phyloP scores from a whole-genome alignment of 2,797 vertebrate genomes.

The Melanotaenia maccullochi region DNA sequence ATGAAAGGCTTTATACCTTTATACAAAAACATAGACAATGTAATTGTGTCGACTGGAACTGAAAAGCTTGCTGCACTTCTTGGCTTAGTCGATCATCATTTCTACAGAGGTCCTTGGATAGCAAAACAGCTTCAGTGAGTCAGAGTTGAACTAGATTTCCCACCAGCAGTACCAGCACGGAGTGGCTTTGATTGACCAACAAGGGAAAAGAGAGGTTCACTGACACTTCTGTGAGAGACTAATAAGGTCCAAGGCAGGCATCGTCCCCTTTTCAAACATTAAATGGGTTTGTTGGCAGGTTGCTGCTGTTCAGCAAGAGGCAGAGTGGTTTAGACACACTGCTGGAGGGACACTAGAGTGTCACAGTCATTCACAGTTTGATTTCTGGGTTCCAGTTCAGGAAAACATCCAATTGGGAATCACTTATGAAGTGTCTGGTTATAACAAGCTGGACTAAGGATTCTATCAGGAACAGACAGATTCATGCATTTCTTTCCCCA shows the following conservation, averaged over 20 bases:
- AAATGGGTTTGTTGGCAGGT: slow-evolving; percentile 64
- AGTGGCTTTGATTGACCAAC: slow-evolving; percentile 57
- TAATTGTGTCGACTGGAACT: slow-evolving; percentile 10
- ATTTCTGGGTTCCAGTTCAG: slow-evolving; percentile 61
- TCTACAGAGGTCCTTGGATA: not conserved
- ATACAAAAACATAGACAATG: slow-evolving; percentile 1
- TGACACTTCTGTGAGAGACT: slow-evolving; percentile 45
- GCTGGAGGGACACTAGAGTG: slow-evolving; percentile 48
- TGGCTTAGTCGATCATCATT: not conserved
- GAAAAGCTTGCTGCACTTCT: slow-evolving; percentile 6
- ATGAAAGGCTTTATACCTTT: slow-evolving; percentile 3
- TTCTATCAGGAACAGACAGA: slow-evolving; percentile 64
- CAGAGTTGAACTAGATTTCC: slow-evolving; percentile 25
- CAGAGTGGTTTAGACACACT: slow-evolving; percentile 42
- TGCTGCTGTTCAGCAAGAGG: slow-evolving; percentile 47
- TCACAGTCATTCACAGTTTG: slow-evolving; percentile 60
- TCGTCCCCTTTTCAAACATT: slow-evolving; percentile 46
- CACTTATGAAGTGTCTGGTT: slow-evolving; percentile 71
- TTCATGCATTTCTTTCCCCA: slow-evolving; percentile 27
- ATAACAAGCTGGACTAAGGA: slow-evolving; percentile 63
- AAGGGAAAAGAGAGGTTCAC: slow-evolving; percentile 43
- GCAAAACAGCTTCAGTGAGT: slow-evolving; percentile 31
- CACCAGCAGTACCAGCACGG: slow-evolving; percentile 22
- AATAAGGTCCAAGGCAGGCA: slow-evolving; percentile 38
- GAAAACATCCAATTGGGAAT: slow-evolving; percentile 70